Evolutionary conservation across 30 jellyfish, hydroid and myxozoan genomes (phyloP).

Genomic region (Chironex yamaguchii): DNA sequence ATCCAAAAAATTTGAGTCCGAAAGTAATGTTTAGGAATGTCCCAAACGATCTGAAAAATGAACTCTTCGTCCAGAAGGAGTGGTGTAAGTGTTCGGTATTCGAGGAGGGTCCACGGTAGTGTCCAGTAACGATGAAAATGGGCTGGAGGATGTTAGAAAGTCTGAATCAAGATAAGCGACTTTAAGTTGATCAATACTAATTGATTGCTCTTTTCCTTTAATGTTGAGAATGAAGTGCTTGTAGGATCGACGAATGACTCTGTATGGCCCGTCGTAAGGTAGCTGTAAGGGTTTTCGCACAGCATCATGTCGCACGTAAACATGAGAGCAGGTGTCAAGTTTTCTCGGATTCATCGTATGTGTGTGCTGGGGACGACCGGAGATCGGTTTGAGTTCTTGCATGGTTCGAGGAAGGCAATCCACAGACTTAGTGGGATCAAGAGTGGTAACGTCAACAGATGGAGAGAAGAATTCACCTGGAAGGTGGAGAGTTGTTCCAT

Average conservation of each 20-base stretch:
- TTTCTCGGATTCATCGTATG: background rate
- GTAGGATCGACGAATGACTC: constrained; percentile 8
- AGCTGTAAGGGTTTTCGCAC: constrained; percentile 64
- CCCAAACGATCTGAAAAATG: no score
- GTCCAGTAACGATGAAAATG: no score
- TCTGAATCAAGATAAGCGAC: no score
- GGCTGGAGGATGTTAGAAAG: no score
- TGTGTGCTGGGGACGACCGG: constrained; percentile 14
- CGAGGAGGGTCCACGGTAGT: no score
- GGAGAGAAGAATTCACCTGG: constrained; percentile 26
- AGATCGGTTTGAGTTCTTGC: constrained; percentile 22
- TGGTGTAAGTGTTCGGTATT: no score
- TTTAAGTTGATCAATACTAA: no score
- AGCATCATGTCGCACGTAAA: constrained; percentile 50
- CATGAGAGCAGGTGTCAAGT: constrained; percentile 37
- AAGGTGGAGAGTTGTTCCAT: constrained; percentile 15
- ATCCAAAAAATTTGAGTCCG: no score
- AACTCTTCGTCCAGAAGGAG: no score
- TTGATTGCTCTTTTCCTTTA: no score
- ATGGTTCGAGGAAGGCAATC: constrained; percentile 34
- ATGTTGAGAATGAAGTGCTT: constrained; percentile 11
- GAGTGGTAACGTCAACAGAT: background rate
- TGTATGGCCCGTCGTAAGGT: constrained; percentile 59
- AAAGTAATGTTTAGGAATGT: no score
- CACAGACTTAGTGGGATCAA: constrained; percentile 20